These are phyloP conservation scores for Procapra przewalskii DNA, from an alignment of 2,113 vertebrate genomes.

Conservation along the genomic window DNA sequence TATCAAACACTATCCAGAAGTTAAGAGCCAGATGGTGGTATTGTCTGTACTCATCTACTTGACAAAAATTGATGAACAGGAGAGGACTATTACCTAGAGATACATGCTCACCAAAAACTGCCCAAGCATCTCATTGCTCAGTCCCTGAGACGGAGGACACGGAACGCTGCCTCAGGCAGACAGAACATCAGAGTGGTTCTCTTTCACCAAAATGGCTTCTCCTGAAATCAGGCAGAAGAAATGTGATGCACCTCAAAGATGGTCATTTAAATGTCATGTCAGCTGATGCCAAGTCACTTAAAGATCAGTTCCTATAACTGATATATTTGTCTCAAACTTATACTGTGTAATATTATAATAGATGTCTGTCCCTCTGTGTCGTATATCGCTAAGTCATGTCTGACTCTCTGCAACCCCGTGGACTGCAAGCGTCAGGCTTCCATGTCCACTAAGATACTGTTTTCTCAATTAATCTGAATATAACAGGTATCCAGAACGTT, in stretches of 20 bases:
- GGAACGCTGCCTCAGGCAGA: fast-evolving
- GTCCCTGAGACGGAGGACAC: fast-evolving
- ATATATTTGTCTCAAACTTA: neutral
- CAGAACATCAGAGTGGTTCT: neutral
- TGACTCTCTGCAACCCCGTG: fast-evolving
- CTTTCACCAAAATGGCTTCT: neutral
- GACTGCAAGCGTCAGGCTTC: neutral
- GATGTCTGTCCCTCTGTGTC: neutral
- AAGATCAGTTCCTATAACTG: neutral
- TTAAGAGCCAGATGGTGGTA: neutral
- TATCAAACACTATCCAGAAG: neutral
- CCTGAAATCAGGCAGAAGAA: neutral
- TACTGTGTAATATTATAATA: neutral
- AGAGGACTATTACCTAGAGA: neutral
- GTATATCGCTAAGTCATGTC: neutral
- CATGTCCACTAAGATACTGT: neutral
- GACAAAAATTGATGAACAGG: neutral
- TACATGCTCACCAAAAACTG: neutral
- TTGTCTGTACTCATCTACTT: neutral
- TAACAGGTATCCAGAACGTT: neutral
- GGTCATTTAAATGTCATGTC: neutral
- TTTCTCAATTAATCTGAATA: neutral
- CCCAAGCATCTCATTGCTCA: neutral
- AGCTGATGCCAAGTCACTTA: neutral
- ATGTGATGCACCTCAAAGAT: neutral